Conservation (phyloP, 2,888 invertebrate genomes). For the Orgyia antiqua region DNA sequence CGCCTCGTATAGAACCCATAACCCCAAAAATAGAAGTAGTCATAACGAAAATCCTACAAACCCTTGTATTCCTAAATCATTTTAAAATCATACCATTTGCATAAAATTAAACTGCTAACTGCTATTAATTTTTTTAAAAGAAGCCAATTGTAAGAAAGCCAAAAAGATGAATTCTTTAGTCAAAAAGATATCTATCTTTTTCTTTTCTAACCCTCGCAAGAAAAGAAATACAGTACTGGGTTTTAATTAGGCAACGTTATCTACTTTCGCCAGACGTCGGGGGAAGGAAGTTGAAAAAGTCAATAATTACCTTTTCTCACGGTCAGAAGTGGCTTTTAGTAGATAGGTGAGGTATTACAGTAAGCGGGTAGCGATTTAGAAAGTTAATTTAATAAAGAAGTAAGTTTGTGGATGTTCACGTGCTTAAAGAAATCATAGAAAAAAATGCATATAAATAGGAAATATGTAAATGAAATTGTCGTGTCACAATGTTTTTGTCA, state of each 20-base stretch:
- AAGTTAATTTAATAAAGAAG: too few species aligned
- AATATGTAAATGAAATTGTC: too few species aligned
- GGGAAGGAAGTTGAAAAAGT: slow-evolving; percentile 56
- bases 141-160: neutral
- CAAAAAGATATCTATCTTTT: slow-evolving; percentile 5
- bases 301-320: slow-evolving; percentile 69
- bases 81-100: too few species aligned
- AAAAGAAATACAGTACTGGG: slow-evolving; percentile 35
- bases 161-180: slow-evolving; percentile 1
- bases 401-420: too few species aligned
- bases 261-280: slow-evolving; percentile 54
- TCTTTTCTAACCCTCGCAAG: slow-evolving; percentile 6
- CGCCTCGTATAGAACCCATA: neutral
- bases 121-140: neutral
- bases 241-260: slow-evolving; percentile 68
- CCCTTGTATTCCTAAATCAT: too few species aligned
- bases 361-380: slow-evolving; percentile 7
- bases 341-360: slow-evolving; percentile 21
- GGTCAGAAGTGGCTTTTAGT: slow-evolving; percentile 54
- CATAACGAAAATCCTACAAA: too few species aligned
- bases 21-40: too few species aligned
- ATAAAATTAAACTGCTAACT: too few species aligned
- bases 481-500: too few species aligned
- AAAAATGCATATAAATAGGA: too few species aligned
- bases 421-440: too few species aligned